phyloP scores from a whole-genome alignment of 2,113 vertebrate genomes.

The Erythrocercus mccallii region DNA sequence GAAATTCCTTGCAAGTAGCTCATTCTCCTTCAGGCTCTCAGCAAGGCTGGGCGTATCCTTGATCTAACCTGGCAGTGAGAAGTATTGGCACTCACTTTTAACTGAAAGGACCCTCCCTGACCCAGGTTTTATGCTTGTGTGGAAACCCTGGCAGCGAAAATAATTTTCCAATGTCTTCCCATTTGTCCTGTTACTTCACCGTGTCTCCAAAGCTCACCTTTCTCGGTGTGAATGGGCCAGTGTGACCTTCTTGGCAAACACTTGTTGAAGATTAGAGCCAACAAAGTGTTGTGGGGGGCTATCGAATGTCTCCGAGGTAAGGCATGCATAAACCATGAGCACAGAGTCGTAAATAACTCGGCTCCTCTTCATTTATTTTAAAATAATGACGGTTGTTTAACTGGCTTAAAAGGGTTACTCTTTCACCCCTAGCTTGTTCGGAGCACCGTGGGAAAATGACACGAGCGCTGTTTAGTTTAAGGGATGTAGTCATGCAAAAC shows the following conservation, averaged over 20 bases:
- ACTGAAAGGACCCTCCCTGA: background rate
- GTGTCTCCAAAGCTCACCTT: background rate
- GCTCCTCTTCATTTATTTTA: conserved; percentile 51
- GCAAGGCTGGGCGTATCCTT: background rate
- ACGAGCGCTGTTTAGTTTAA: conserved; percentile 35
- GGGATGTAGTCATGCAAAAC: conserved; percentile 66
- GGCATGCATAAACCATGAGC: conserved; percentile 49
- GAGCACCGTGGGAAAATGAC: conserved; percentile 58
- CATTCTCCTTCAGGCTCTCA: background rate
- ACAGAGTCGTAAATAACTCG: conserved; percentile 32
- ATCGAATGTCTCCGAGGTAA: conserved; percentile 39
- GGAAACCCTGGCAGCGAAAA: background rate
- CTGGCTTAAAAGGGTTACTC: conserved; percentile 58
- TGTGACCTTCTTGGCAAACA: background rate
- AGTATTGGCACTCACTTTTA: background rate
- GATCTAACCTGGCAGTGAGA: background rate
- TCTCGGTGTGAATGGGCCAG: background rate
- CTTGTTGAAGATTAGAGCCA: background rate
- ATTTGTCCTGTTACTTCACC: background rate
- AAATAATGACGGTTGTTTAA: conserved; percentile 55
- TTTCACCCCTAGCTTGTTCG: conserved; percentile 52
- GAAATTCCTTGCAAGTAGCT: background rate
- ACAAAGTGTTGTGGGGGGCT: conserved; percentile 13
- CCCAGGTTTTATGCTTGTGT: background rate
- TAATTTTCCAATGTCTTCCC: background rate